Conservation (phyloP, 2,113 vertebrate genomes). For the Lanius collurio region DNA sequence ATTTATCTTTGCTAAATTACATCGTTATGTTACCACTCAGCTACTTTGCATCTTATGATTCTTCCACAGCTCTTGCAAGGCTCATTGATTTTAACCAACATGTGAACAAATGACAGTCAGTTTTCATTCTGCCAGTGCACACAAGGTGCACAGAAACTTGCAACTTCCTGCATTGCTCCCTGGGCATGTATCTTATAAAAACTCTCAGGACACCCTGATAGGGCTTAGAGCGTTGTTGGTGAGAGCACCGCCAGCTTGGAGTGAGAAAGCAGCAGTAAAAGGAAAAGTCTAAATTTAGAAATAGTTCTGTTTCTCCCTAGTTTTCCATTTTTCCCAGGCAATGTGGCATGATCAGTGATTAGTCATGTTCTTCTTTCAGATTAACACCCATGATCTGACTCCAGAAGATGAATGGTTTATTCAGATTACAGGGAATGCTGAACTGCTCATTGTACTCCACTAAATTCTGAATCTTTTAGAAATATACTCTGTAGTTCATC, state of each 20-base stretch:
- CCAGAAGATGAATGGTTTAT: background rate
- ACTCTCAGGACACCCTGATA: background rate
- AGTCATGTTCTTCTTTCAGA: background rate
- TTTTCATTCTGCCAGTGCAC: background rate
- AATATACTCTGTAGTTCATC: background rate
- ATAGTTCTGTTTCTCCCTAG: background rate
- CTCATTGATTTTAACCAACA: background rate
- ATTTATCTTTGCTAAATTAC: background rate
- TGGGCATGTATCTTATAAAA: background rate
- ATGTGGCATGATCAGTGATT: background rate
- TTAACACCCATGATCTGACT: background rate
- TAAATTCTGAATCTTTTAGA: background rate
- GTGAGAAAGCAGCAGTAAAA: background rate
- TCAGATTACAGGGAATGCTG: background rate
- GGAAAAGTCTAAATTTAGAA: background rate
- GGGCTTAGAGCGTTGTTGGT: background rate
- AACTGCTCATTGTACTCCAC: background rate
- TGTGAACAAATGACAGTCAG: background rate
- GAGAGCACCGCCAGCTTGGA: background rate
- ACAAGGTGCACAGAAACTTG: background rate
- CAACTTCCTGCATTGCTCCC: rapidly evolving
- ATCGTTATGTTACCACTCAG: background rate
- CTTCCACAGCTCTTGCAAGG: background rate
- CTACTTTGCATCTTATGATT: background rate
- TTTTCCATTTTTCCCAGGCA: background rate